A percentile compares a stretch with the other conserved stretches of the same genome.
Conservation (phyloP, 2,797 vertebrate genomes). For the Prionace glauca region DNA sequence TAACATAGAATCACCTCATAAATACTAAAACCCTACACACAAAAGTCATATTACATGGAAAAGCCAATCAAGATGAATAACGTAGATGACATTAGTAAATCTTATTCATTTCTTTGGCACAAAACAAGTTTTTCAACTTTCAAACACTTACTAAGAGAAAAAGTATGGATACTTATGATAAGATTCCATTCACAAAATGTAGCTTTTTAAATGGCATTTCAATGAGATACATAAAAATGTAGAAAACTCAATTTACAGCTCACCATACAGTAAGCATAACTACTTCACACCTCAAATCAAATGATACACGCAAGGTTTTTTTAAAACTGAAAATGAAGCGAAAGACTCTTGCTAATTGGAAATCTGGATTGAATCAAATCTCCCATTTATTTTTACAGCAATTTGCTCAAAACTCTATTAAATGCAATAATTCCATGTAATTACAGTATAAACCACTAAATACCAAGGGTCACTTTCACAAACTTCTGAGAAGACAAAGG, state of each 20-base stretch:
- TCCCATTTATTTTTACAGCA: background rate
- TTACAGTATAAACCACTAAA: conserved; percentile 17
- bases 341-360: conserved; percentile 19
- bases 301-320: background rate
- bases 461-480: background rate
- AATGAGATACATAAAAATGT: conserved; percentile 1
- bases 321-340: background rate
- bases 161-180: background rate
- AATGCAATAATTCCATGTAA: background rate
- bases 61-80: conserved; percentile 27
- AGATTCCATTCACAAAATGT: background rate
- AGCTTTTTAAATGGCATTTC: background rate
- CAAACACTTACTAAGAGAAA: background rate
- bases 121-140: conserved; percentile 28
- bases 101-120: background rate
- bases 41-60: conserved; percentile 18
- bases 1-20: conserved; percentile 32
- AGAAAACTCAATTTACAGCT: conserved; percentile 30
- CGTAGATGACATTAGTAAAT: background rate
- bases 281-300: background rate
- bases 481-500: conserved; percentile 18
- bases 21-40: conserved; percentile 7
- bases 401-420: background rate
- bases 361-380: conserved; percentile 23
- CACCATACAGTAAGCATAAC: background rate